Base-by-base conservation (phyloP, 2,888 invertebrate species). In the Drosophila parthenogenetica region DNA sequence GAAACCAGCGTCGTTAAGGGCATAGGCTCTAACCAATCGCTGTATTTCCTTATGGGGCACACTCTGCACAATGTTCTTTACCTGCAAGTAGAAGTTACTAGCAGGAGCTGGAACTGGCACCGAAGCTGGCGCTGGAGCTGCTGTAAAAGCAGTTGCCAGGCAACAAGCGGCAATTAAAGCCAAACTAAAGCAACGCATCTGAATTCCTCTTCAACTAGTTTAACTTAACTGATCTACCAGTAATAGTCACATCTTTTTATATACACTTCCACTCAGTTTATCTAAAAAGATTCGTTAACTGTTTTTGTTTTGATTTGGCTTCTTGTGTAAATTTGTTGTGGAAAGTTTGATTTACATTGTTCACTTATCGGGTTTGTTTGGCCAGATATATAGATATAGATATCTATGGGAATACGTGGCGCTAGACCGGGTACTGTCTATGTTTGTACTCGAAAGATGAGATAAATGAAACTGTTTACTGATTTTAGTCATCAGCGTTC, bases 1-100 rank as follows among this genome's bases (percentile, higher is more conserved):
- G 50, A 92, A 91, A 16, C 86, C 77, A 2, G 76, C 75, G 70
- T 91, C 91, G 40, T 88, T 89, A 0, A 91, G 73, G 10, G 90
- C 63, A 62, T 91, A 92, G 7, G 84, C 83, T 17, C 69, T 73
- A 2, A 89, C 59, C 19, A 91, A 62, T 5, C 79, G 62, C 25
- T 77, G 73, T 0, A 91, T 66, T 14, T 81, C 70, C 10, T 73
- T 65, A 0, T 73, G 55, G 0, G 90, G 91, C 16, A 91, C 70
- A 19, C 63, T 62, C 0, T 69, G 73, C n/a, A 79, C 43, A 3
- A 90, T 17, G 13, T 67, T 73, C 13, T 49, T 71, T 1, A 90
- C 50, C 16, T 89, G 87, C 58, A 77, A 63, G 16, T 72, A 76
- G 8, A 90, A 73, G 13, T 78, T 89, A 19, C 14, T 68, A 5